Base-by-base conservation (phyloP, 2,888 invertebrate species). In the Ormyrus labotus region DNA sequence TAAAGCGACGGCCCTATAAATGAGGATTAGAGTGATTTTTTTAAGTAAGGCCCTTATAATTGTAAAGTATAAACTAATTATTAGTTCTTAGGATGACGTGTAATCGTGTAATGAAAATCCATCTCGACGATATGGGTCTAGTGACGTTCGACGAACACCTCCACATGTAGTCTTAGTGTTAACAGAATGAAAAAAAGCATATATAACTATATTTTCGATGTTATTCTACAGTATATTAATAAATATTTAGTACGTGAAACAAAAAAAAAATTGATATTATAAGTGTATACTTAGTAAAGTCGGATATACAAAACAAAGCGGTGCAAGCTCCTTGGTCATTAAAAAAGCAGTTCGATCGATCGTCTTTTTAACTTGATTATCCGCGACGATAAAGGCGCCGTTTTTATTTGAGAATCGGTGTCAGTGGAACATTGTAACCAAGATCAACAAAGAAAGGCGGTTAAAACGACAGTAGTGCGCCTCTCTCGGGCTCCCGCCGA, bases 191-290 rank as follows among this genome's bases (percentile, higher is more conserved):
- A 48, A 58, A 60, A 74, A 68, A 70, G 61, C 73, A 80, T 82
- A 81, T 71, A 84, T 79, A 84, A 80, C 87, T 87, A 86, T 87
- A 86, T 86, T 87, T 88, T 88, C 80, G 80, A 88, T 87, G 85
- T 86, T 86, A 87, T 85, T 86, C 85, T 85, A 85, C 84, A 83
- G 69, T 78, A 70, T 78, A 82, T 78, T 78, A 82, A 65, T 77
- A 51, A 67, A 34, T 60, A 60, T 60, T 34, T 45, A 75, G 45
- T 51, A 65, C 19, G 47, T 58, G 50, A 57, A 75, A 61, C 19
- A 60, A 60, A 13, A 11, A 58, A 60, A n/a, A 68, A 9, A 72
- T 65, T 48, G 47, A 61, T 61, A 76, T 51, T 55, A 47, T 61
- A 61, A 60, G 53, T 19, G 19, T 69, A 69, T n/a, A 68, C 48